Base-by-base conservation (phyloP, 1,140 invertebrate genomes). In the Penaeus vannamei region DNA sequence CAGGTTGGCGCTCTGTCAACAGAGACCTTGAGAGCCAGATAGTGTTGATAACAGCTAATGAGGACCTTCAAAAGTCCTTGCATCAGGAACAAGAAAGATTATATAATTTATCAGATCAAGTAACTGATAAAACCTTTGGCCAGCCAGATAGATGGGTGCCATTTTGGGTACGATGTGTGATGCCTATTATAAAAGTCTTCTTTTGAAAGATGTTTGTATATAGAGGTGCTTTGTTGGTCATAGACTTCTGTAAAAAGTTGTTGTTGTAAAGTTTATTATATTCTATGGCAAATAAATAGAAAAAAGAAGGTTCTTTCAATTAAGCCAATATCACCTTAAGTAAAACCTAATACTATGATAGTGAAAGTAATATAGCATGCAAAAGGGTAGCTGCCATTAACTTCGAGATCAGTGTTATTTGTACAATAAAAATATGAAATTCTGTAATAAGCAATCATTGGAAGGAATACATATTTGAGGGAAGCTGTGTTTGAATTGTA, bases 21-120 rank as follows among this genome's bases (percentile, higher is more conserved):
- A 95, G 97, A 81, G 99, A 99, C 93, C 94, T 99, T 8, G 99
- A 99, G 94, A 97, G 96, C 19, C 98, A 99, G 93, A 94, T 99
- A 12, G 96, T 96, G 36, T 93, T 99, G 42, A 94, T 98, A 14
- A 99, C 98, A 0, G 94, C 94, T 72, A 97, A 99, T 92, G 92
- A 94, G 85, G 93, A 95, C 22, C 94, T 99, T 29, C 93, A 93
- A 88, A 84, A 92, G 86, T 92, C 93, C 77, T 92, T 95, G 19
- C 91, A 93, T 80, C 91, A 94, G 91, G 94, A 95, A 91, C 95
- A 96, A 93, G 92, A 95, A 77, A 93, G 94, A 32, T 93, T 98
- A 23, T 94, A 92, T 89, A 95, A 96, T 90, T 92, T 94, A 0
- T 93, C 94, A 0, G 93, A 93, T 5, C 76, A 86, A 20, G 93